Conservation (phyloP, 2,113 vertebrate species). For the Notarius lentiginosus region DNA sequence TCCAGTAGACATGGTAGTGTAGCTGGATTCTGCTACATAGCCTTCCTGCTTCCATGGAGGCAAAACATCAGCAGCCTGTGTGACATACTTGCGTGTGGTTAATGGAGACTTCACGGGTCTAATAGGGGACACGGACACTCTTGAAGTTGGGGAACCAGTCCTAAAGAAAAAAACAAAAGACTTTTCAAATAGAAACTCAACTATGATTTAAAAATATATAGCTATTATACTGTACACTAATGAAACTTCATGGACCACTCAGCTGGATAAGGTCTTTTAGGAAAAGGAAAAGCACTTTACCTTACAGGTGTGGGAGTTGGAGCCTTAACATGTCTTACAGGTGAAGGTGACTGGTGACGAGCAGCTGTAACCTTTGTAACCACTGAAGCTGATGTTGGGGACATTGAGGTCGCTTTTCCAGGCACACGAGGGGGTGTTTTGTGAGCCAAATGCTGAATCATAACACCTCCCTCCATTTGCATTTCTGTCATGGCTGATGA, state of each 20-base stretch:
- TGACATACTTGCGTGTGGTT: conserved; percentile 68
- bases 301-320: conserved; percentile 88
- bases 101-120: conserved; percentile 87
- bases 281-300: conserved; percentile 67
- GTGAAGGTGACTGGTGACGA: conserved; percentile 91
- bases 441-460: conserved; percentile 82
- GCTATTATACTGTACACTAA: not conserved
- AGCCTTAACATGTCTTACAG: conserved; percentile 91
- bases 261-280: not conserved
- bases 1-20: conserved; percentile 69
- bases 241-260: not conserved
- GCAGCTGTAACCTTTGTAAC: conserved; percentile 76
- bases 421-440: conserved; percentile 90
- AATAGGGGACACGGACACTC: conserved; percentile 83
- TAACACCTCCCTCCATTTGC: conserved; percentile 74
- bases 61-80: conserved; percentile 73
- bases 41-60: conserved; percentile 93
- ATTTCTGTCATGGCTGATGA: conserved; percentile 84
- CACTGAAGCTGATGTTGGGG: conserved; percentile 80
- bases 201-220: not conserved
- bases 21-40: conserved; percentile 74
- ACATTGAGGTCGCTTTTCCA: conserved; percentile 86
- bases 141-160: conserved; percentile 81
- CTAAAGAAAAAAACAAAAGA: conserved; percentile 60
- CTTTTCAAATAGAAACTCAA: not conserved